A percentile compares a stretch with the other conserved stretches of the same genome.
Evolutionary conservation across 2,797 vertebrate species (phyloP).

Genomic region (Coendou prehensilis): DNA sequence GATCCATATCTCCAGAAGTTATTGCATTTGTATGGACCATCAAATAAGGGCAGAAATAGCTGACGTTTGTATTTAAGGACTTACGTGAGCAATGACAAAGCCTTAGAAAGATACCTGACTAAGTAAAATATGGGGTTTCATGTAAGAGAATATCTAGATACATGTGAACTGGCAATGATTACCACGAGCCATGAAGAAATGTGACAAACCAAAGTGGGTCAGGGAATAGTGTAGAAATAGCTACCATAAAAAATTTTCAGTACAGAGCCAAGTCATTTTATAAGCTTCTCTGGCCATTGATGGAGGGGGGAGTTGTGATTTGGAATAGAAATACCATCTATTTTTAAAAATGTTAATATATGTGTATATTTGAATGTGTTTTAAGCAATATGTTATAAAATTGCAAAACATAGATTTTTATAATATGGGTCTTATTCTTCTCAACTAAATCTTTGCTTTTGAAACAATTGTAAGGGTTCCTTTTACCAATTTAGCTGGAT

Average conservation of each 20-base stretch:
- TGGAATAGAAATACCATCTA: background rate
- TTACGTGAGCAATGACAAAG: slow-evolving; percentile 41
- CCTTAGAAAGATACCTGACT: background rate
- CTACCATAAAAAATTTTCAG: background rate
- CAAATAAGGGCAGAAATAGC: background rate
- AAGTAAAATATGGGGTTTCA: background rate
- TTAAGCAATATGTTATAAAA: slow-evolving; percentile 22
- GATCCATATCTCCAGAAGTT: background rate
- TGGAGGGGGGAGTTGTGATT: background rate
- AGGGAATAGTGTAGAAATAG: background rate
- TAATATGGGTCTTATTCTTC: background rate
- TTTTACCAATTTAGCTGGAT: slow-evolving; percentile 1
- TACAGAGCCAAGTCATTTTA: background rate
- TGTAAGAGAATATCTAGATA: background rate
- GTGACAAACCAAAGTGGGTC: background rate
- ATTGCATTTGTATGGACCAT: background rate
- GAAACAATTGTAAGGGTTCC: background rate
- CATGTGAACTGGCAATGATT: background rate
- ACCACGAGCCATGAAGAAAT: background rate
- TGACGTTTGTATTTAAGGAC: background rate
- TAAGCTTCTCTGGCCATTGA: background rate
- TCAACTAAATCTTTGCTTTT: background rate
- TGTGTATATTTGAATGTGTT: background rate
- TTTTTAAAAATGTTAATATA: background rate
- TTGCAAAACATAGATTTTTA: background rate